Evolutionary conservation across 2,888 invertebrate genomes (phyloP).

Genomic region (Cryptophagus acutangulus): DNA sequence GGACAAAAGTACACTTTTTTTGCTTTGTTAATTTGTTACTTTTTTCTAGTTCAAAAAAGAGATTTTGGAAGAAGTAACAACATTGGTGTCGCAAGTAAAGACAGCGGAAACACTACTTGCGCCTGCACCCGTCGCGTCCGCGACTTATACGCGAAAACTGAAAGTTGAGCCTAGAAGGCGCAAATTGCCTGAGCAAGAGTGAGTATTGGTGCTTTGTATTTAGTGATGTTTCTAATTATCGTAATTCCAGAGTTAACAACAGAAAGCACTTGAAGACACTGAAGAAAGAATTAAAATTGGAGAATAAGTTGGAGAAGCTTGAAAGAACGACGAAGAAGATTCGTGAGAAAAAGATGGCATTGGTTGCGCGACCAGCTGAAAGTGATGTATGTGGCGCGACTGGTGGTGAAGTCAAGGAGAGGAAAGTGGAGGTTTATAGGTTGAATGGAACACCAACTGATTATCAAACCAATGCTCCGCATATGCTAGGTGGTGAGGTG

Average conservation of each 20-base stretch:
- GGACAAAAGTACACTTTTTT: not conserved
- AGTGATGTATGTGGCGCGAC: slow-evolving; percentile 23
- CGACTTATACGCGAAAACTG: slow-evolving; percentile 30
- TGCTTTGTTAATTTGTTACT: too few relatives aligned
- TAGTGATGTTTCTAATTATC: too few relatives aligned
- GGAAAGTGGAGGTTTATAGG: slow-evolving; percentile 10
- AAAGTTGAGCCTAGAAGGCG: slow-evolving; percentile 34
- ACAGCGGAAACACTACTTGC: not conserved
- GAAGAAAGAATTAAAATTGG: slow-evolving; percentile 41
- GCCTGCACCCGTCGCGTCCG: too few relatives aligned
- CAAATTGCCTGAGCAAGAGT: slow-evolving; percentile 26
- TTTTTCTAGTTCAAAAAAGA: slow-evolving; percentile 40
- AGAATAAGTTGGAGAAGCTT: slow-evolving; percentile 45
- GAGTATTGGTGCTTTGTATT: too few relatives aligned
- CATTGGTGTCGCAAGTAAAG: slow-evolving; percentile 30
- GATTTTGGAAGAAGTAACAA: slow-evolving; percentile 37
- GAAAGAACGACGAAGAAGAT: slow-evolving; percentile 46
- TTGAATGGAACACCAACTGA: not conserved
- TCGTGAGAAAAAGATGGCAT: slow-evolving; percentile 43
- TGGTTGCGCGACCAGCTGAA: slow-evolving; percentile 33
- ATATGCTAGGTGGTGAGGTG: slow-evolving; percentile 42
- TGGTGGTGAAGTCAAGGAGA: not conserved
- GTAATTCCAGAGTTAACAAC: too few relatives aligned
- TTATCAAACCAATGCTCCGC: slow-evolving; percentile 18
- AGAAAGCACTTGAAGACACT: slow-evolving; percentile 28